Percentiles rank a stretch among this genome's conserved stretches.
phyloP scores from a whole-genome alignment of 2,113 vertebrate genomes.

The Azemiops feae region DNA sequence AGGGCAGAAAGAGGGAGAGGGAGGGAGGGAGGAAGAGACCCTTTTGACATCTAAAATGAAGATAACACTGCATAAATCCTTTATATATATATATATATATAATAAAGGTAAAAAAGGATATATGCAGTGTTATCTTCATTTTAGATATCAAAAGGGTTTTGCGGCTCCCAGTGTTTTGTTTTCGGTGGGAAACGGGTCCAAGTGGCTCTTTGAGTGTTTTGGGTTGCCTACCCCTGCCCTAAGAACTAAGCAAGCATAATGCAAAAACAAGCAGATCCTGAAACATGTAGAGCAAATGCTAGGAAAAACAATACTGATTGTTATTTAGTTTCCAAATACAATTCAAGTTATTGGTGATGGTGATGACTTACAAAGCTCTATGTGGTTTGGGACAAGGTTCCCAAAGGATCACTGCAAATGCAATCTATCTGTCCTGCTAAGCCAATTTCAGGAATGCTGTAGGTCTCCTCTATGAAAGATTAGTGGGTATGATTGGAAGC shows the following conservation, averaged over 20 bases:
- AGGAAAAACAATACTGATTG: not conserved
- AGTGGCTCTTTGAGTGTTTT: no score
- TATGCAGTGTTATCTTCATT: no score
- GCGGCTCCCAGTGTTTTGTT: no score
- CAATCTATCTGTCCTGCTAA: not conserved
- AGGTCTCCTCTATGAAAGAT: not conserved
- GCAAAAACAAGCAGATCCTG: not conserved
- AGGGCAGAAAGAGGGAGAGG: no score
- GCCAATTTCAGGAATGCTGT: not conserved
- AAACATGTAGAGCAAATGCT: not conserved
- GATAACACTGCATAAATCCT: no score
- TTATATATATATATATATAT: no score
- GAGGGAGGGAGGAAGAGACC: no score
- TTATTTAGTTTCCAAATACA: not conserved
- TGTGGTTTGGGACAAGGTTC: not conserved
- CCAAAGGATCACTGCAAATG: not conserved
- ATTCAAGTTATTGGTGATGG: not conserved
- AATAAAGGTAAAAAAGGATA: no score
- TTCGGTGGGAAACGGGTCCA: no score
- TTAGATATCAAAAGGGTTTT: no score
- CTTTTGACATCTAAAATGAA: no score
- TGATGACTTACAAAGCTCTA: not conserved
- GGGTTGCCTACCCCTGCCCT: no score
- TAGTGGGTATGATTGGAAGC: not conserved
- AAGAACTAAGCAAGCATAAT: not conserved